Conservation (phyloP, 2,888 invertebrate species). For the Cantharis lateralis region DNA sequence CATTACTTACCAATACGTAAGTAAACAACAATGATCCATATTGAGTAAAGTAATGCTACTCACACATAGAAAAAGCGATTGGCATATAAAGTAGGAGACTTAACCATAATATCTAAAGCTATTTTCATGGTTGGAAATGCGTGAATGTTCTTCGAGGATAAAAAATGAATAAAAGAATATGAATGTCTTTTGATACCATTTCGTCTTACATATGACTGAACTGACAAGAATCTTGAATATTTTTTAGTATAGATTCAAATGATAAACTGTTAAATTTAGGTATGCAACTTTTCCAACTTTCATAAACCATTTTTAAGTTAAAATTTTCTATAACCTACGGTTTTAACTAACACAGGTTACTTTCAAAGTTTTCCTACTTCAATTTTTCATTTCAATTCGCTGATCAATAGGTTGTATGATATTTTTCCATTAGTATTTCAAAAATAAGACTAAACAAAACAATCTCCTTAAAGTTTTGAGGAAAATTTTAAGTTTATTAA, state of each 20-base stretch:
- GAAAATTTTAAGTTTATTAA: neutral
- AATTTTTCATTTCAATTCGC: neutral
- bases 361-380: neutral
- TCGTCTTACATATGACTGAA: conserved; percentile 5
- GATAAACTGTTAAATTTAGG: neutral
- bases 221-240: conserved; percentile 5
- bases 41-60: conserved; percentile 11
- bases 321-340: neutral
- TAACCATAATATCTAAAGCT: conserved; percentile 20
- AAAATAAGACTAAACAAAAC: neutral
- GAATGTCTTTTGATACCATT: conserved; percentile 16
- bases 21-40: conserved; percentile 23
- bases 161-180: conserved; percentile 20
- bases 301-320: neutral
- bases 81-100: conserved; percentile 21
- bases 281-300: neutral
- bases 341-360: neutral
- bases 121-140: conserved; percentile 22
- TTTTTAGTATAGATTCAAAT: neutral
- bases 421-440: neutral
- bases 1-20: conserved; percentile 20
- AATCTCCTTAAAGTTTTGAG: neutral
- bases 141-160: conserved; percentile 20
- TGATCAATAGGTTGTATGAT: neutral
- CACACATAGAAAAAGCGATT: conserved; percentile 21